phyloP scores from a whole-genome alignment of 2,797 vertebrate genomes.

The Clarias fuscus region DNA sequence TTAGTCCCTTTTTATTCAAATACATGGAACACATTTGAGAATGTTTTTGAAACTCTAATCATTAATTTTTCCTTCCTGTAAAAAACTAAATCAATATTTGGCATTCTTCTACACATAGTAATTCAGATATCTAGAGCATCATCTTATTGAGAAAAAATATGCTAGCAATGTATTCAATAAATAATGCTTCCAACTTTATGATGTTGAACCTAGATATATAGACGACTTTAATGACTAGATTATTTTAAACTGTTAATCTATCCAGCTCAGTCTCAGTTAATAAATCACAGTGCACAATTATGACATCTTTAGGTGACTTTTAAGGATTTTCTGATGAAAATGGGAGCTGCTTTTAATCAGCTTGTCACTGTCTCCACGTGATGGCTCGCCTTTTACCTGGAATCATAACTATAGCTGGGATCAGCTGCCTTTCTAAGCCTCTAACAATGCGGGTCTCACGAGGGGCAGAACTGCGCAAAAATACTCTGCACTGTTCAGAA shows the following conservation, averaged over 20 bases:
- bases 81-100: too few relatives aligned
- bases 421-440: constrained; percentile 17
- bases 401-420: constrained; percentile 3
- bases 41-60: too few relatives aligned
- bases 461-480: too few relatives aligned
- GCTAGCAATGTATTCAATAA: not conserved
- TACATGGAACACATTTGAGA: too few relatives aligned
- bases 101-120: not conserved
- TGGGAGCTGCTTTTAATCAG: constrained; percentile 27
- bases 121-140: not conserved
- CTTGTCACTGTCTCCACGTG: constrained; percentile 16
- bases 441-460: not conserved
- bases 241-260: not conserved
- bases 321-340: not conserved
- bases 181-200: not conserved
- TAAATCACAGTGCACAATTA: too few relatives aligned
- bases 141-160: not conserved
- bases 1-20: too few relatives aligned
- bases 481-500: too few relatives aligned
- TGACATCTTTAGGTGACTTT: not conserved
- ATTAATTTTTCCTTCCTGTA: too few relatives aligned
- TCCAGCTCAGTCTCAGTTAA: not conserved
- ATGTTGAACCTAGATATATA: not conserved
- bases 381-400: constrained; percentile 28
- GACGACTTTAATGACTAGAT: not conserved